phyloP scores from a whole-genome alignment of 2,888 invertebrate genomes.

The Hyalella azteca region DNA sequence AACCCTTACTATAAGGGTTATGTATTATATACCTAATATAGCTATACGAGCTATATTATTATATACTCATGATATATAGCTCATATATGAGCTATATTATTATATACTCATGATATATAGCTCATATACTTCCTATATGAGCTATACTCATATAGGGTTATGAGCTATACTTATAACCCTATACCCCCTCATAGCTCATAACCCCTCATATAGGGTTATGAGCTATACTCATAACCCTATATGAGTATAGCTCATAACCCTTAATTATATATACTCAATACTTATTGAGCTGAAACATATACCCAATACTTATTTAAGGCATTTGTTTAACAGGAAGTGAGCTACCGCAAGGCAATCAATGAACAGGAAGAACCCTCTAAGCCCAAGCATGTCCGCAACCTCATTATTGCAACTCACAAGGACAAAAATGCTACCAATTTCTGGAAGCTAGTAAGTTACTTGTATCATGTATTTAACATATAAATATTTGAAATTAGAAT shows the following conservation, averaged over 20 bases:
- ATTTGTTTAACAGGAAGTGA: conserved; percentile 49
- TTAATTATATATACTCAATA: neutral
- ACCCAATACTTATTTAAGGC: neutral
- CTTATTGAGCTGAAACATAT: neutral
- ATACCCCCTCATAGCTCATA: neutral
- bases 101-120: too few species aligned
- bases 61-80: too few species aligned
- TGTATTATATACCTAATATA: too few species aligned
- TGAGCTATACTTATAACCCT: neutral
- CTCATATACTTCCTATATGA: too few species aligned
- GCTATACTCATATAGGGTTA: neutral
- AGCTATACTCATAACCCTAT: neutral
- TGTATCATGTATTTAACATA: neutral
- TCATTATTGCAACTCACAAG: conserved; percentile 57
- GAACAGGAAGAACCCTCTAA: conserved; percentile 67
- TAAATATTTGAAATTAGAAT: neutral
- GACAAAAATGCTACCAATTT: conserved; percentile 54
- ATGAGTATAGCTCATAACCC: neutral
- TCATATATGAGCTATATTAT: too few species aligned
- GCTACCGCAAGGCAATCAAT: conserved; percentile 70
- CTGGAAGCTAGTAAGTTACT: conserved; percentile 51
- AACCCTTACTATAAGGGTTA: too few species aligned
- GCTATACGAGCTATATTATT: too few species aligned
- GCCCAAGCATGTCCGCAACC: conserved; percentile 69
- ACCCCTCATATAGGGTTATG: neutral